These are phyloP conservation scores for Sitta europaea DNA, from an alignment of 2,113 vertebrate genomes.

Conservation along the genomic window DNA sequence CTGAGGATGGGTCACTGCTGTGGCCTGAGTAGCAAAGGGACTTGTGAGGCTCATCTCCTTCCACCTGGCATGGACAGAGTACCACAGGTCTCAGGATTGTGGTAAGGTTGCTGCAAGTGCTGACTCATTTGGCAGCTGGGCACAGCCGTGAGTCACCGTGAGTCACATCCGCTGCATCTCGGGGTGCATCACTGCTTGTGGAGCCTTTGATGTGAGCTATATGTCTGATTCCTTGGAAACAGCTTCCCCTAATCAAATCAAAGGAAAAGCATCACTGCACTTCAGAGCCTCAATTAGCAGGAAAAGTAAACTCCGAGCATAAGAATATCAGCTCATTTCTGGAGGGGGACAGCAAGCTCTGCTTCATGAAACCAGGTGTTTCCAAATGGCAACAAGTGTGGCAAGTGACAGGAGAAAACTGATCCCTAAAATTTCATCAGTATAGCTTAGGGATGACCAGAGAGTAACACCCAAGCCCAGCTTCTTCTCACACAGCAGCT, in stretches of 20 bases:
- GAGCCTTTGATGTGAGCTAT: not conserved
- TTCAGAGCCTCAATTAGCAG: not conserved
- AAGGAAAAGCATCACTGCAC: conserved; percentile 22
- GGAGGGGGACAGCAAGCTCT: not conserved
- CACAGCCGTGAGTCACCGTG: not conserved
- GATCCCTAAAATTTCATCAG: not conserved
- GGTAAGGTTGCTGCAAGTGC: not conserved
- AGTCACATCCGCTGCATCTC: not conserved
- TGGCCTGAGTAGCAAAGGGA: not conserved
- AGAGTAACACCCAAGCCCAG: not conserved
- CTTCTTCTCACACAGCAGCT: not conserved
- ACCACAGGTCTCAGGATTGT: not conserved
- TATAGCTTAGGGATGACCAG: not conserved
- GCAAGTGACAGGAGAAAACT: not conserved
- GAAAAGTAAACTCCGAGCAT: not conserved
- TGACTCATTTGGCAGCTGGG: conserved; percentile 12
- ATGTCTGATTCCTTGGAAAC: not conserved
- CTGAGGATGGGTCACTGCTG: not conserved
- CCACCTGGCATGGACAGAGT: rapidly evolving
- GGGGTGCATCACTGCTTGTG: not conserved
- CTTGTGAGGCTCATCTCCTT: not conserved
- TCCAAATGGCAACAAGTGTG: not conserved
- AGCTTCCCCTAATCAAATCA: conserved; percentile 3
- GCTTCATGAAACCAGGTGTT: not conserved
- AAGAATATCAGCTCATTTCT: not conserved